Evolutionary conservation across 2,888 invertebrate genomes (phyloP), one percentile per base, ranked within the genome.

Genomic region (Steinernema scapterisci): DNA sequence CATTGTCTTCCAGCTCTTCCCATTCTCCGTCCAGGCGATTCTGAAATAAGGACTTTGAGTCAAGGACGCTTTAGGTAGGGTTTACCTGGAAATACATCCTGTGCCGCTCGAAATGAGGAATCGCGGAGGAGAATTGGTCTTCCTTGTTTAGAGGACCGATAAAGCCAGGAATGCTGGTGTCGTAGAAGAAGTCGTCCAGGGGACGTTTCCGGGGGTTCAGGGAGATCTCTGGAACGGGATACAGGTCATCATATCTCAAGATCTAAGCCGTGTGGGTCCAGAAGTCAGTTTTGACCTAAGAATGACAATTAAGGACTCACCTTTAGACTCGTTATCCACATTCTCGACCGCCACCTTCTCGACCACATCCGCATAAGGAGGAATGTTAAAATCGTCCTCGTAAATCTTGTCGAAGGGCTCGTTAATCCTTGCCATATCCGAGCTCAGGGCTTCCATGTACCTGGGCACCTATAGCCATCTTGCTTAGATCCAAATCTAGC

Each of bases 391-490:
- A 25, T 63, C 63, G 63, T 63, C 63, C 16, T 63, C 63, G 31
- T 63, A 63, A 9, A 63, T 31, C 31, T 63, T 63, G 16, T 63
- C 63, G 31, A 63, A 63, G 31, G 63, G 63, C 16, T 21, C 38
- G 31, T 63, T 63, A 13, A 21, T 21, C 27, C 27, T 11, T 1
- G 31, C 31, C 27, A 25, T 25, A 25, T 63, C 63, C 31, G 1
- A 11, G 7, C 16, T 16, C 16, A 63, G 31, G 11, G 16, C 31
- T 16, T 9, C 31, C 31, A 63, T 31, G 63, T 63, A 63, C 9
- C 16, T 25, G 9, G 6, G 2, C 11, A 38, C 13, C 63, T 63
- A 25, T 9, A 63, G 1, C 25, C 9, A 38, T 38, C 38, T 38
- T 9, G 9, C 9, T 11, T 63, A 11, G 5, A 27, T 3, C 31